Percentiles rank a stretch among this genome's conserved stretches.
Conservation (phyloP, 2,888 invertebrate genomes). For the Pomacea canaliculata region DNA sequence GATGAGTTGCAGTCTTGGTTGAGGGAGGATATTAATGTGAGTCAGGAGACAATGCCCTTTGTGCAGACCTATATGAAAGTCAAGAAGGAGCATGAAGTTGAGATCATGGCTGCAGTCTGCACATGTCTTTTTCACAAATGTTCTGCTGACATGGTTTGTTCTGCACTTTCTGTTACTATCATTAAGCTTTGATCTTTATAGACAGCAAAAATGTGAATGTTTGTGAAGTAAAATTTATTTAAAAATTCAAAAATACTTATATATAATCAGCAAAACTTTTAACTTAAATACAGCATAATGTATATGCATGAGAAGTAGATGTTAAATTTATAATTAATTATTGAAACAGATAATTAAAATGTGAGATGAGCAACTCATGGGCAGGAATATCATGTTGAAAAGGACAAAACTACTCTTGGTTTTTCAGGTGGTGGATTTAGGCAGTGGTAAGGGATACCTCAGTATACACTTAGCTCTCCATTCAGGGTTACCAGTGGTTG, state of each 20-base stretch:
- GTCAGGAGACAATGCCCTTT: conserved; percentile 27
- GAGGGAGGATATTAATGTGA: neutral
- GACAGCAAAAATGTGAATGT: no score
- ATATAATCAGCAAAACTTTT: no score
- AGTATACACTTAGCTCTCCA: conserved; percentile 81
- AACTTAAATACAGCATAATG: no score
- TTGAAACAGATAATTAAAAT: no score
- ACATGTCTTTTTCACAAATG: conserved; percentile 37
- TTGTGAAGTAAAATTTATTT: no score
- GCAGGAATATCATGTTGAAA: no score
- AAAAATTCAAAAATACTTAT: no score
- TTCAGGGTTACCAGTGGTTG: conserved; percentile 81
- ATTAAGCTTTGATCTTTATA: neutral
- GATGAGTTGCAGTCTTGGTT: neutral
- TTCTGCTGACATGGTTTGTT: conserved; percentile 33
- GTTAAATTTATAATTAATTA: no score
- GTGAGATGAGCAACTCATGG: no score
- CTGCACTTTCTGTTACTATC: no score
- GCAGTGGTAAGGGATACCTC: conserved; percentile 90
- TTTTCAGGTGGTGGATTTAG: conserved; percentile 81
- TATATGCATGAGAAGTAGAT: no score
- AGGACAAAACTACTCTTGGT: neutral
- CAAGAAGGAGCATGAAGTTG: conserved; percentile 66
- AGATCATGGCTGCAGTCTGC: conserved; percentile 57
- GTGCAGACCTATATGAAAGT: conserved; percentile 56